Percentiles rank a stretch among this genome's conserved stretches.
phyloP scores from a whole-genome alignment of 2,888 invertebrate species.

The Ditula angustiorana region DNA sequence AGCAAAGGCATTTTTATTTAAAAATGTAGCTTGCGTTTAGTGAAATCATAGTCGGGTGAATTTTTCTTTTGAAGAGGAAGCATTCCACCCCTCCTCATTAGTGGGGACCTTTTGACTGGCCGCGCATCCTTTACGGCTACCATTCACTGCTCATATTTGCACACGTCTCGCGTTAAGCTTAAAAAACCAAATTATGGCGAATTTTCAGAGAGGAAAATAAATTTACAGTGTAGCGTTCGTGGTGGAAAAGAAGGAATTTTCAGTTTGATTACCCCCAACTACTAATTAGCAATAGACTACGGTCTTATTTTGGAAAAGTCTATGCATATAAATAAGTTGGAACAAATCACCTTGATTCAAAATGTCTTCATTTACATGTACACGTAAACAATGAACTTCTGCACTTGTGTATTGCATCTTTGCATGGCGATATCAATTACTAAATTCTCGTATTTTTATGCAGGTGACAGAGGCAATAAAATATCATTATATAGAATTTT shows the following conservation, averaged over 20 bases:
- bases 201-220: constrained; percentile 5
- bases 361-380: too few relatives aligned
- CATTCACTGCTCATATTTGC: constrained; percentile 56
- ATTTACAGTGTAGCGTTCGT: constrained; percentile 18
- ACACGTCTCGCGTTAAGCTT: constrained; percentile 52
- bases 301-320: too few relatives aligned
- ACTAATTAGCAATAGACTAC: too few relatives aligned
- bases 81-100: constrained; percentile 71
- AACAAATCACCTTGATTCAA: too few relatives aligned
- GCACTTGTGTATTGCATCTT: too few relatives aligned
- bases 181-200: constrained; percentile 43
- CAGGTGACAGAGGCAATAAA: too few relatives aligned
- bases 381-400: too few relatives aligned
- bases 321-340: too few relatives aligned
- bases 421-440: too few relatives aligned
- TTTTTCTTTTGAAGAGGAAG: constrained; percentile 68
- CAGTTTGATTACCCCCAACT: neutral
- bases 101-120: constrained; percentile 65
- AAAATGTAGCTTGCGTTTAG: constrained; percentile 62
- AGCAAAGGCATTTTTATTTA: constrained; percentile 47
- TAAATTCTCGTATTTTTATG: too few relatives aligned
- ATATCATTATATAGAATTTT: too few relatives aligned
- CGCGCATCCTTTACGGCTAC: constrained; percentile 61
- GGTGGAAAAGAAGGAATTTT: neutral
- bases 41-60: constrained; percentile 61